phyloP scores from a whole-genome alignment of 2,113 vertebrate genomes.

The Eleginops maclovinus region DNA sequence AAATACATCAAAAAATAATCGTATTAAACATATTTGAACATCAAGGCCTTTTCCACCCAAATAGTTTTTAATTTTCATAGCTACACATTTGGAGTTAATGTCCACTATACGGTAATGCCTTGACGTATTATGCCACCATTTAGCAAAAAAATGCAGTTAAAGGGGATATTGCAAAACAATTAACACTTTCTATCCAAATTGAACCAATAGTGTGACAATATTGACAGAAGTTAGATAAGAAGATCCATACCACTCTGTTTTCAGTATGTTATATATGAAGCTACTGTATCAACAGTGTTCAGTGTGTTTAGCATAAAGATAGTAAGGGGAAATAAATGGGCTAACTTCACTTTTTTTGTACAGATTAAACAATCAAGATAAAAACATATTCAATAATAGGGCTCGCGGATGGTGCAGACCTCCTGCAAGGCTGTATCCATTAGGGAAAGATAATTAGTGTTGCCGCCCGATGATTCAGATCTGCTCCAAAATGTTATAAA shows the following conservation, averaged over 20 bases:
- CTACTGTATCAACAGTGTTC: too few species aligned
- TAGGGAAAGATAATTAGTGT: too few species aligned
- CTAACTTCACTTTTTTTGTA: too few species aligned
- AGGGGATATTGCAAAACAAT: not conserved
- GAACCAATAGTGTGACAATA: not conserved
- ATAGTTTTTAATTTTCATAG: not conserved
- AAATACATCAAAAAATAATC: too few species aligned
- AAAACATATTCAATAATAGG: too few species aligned
- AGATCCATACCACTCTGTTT: not conserved
- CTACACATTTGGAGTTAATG: not conserved
- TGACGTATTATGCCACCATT: conserved; percentile 2
- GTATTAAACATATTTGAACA: not conserved
- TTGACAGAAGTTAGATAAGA: not conserved
- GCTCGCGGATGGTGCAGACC: too few species aligned
- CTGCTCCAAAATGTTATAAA: too few species aligned
- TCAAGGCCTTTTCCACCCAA: not conserved
- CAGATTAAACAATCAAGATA: too few species aligned
- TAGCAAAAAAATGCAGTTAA: too few species aligned
- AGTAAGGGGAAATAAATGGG: not conserved
- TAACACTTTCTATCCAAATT: not conserved
- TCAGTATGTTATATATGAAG: not conserved
- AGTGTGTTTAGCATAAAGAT: not conserved
- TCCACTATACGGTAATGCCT: not conserved
- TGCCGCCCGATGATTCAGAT: too few species aligned
- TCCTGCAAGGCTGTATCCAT: too few species aligned